Conservation (phyloP, 35 echinoderm and acorn worm genomes). For the Strongylocentrotus purpuratus region DNA sequence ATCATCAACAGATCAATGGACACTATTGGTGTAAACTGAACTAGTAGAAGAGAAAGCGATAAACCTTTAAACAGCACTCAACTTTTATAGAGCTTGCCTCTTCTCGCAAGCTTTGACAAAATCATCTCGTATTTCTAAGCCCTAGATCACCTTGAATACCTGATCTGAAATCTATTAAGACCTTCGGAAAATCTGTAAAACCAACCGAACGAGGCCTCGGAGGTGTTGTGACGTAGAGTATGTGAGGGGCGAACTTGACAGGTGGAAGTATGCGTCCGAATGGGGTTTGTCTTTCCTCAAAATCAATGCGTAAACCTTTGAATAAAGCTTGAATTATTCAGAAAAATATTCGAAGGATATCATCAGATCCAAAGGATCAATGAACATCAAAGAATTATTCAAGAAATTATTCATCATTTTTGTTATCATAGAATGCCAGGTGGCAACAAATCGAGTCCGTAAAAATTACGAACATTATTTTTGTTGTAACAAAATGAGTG, state of each 20-base stretch:
- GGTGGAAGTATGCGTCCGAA: not conserved
- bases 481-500: too few species aligned
- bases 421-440: too few species aligned
- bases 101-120: not conserved
- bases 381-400: too few species aligned
- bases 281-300: not conserved
- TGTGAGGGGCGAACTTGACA: not conserved
- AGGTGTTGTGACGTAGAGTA: not conserved
- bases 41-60: too few species aligned
- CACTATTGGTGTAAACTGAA: too few species aligned
- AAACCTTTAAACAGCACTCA: too few species aligned
- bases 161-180: conserved; percentile 19
- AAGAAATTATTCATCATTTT: too few species aligned
- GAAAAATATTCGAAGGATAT: too few species aligned
- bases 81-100: not conserved
- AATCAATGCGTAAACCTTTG: not conserved
- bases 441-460: too few species aligned
- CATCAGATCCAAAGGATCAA: too few species aligned
- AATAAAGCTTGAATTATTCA: not conserved
- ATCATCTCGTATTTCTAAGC: not conserved
- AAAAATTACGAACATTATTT: too few species aligned
- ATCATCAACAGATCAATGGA: too few species aligned
- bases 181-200: not conserved
- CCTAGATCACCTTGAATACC: not conserved
- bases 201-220: not conserved